phyloP scores from a whole-genome alignment of 35 echinoderm and acorn worm genomes.

The Antedon bifida region DNA sequence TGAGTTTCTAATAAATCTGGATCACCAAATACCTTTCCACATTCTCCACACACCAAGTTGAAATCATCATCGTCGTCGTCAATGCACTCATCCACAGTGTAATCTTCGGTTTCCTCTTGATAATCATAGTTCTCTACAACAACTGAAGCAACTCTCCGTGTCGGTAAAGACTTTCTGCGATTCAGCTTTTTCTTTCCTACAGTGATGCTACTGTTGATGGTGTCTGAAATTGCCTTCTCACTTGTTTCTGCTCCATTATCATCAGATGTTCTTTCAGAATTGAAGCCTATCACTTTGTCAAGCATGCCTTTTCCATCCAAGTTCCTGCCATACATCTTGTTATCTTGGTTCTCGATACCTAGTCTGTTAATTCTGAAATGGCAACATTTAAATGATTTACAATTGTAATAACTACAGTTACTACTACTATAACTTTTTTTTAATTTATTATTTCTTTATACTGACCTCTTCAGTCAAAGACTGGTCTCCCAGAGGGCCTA shows the following conservation, averaged over 20 bases:
- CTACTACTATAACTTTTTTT: too few relatives aligned
- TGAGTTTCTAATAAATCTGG: not conserved
- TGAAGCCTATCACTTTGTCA: not conserved
- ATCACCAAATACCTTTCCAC: not conserved
- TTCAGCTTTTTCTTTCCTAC: not conserved
- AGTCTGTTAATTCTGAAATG: not conserved
- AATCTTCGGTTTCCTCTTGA: not conserved
- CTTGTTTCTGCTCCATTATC: not conserved
- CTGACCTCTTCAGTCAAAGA: too few relatives aligned
- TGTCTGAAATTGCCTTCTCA: not conserved
- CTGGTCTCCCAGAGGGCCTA: too few relatives aligned
- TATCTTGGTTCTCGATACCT: not conserved
- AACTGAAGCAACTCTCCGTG: not conserved
- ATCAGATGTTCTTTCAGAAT: not conserved
- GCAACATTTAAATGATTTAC: too few relatives aligned
- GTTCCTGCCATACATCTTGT: not conserved
- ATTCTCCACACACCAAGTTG: not conserved
- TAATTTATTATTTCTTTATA: too few relatives aligned
- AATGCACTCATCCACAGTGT: not conserved
- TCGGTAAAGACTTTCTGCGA: not conserved
- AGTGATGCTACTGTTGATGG: not conserved
- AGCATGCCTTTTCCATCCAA: not conserved
- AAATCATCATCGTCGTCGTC: not conserved
- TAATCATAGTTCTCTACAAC: not conserved
- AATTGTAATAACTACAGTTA: too few relatives aligned